phyloP scores from a whole-genome alignment of 2,113 vertebrate genomes.

The Todiramphus saurophagus region DNA sequence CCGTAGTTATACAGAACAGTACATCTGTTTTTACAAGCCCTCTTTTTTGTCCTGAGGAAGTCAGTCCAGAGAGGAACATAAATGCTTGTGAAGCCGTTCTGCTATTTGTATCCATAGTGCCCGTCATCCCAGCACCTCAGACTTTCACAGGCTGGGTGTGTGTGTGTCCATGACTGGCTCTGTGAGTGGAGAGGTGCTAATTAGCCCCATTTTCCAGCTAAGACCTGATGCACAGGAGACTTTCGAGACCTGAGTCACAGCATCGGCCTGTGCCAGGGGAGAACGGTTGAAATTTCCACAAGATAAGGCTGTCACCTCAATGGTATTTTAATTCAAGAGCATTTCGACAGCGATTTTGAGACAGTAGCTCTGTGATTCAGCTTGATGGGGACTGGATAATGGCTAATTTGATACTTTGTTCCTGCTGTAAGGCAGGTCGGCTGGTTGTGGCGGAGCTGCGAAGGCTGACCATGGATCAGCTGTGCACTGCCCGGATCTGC shows the following conservation, averaged over 20 bases:
- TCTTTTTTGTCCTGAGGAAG: not conserved
- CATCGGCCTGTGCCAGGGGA: not conserved
- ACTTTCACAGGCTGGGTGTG: not conserved
- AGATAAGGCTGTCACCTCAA: not conserved
- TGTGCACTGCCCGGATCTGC: not conserved
- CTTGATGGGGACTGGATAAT: not conserved
- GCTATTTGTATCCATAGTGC: not conserved
- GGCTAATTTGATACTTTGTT: rapidly evolving
- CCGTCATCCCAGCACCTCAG: rapidly evolving
- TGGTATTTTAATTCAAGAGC: not conserved
- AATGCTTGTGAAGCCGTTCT: not conserved
- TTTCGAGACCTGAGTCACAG: not conserved
- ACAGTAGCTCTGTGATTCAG: not conserved
- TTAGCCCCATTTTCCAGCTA: not conserved
- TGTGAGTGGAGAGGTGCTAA: not conserved
- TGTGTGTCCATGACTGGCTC: not conserved
- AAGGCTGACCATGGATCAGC: rapidly evolving
- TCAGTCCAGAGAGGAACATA: not conserved
- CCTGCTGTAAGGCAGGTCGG: no score
- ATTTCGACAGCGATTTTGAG: not conserved
- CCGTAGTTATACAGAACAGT: not conserved
- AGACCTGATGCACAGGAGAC: not conserved
- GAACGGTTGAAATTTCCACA: not conserved
- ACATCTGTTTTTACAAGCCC: not conserved
- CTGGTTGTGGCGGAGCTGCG: not conserved